A percentile compares a stretch with the other conserved stretches of the same genome.
Evolutionary conservation across 2,113 vertebrate species (phyloP).

Genomic region (Cyprinodon brontotheroides): DNA sequence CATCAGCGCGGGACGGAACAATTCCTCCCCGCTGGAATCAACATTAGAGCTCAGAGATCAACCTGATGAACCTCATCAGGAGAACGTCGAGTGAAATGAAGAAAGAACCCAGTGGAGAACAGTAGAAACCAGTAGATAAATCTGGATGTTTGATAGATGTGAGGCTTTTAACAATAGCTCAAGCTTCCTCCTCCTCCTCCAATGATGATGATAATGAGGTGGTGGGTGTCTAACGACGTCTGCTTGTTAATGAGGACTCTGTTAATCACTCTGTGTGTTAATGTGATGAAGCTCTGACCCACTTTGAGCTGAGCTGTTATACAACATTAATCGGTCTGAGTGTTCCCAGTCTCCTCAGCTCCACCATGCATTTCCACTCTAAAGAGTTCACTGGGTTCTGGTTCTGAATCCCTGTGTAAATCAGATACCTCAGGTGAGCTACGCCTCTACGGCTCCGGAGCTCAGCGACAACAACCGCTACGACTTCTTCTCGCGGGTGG

Average conservation of each 20-base stretch:
- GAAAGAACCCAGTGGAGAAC: not conserved
- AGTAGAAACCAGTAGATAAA: not conserved
- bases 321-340: constrained; percentile 52
- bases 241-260: constrained; percentile 40
- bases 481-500: constrained; percentile 91
- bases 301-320: constrained; percentile 50
- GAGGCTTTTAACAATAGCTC: not conserved
- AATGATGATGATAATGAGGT: constrained; percentile 18
- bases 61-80: not conserved
- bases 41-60: not conserved
- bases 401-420: not conserved
- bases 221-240: constrained; percentile 39
- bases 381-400: not conserved
- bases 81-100: too few species aligned
- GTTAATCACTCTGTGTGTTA: constrained; percentile 66
- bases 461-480: constrained; percentile 90
- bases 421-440: constrained; percentile 92
- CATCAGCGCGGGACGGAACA: too few species aligned
- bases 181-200: constrained; percentile 13
- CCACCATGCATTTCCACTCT: not conserved
- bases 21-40: too few species aligned
- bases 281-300: constrained; percentile 55
- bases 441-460: constrained; percentile 90
- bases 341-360: constrained; percentile 2
- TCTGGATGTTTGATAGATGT: not conserved